Percentiles rank a stretch among this genome's conserved stretches.
These are phyloP conservation scores for Macrophya alboannulata DNA, from an alignment of 2,888 invertebrate genomes.

Conservation along the genomic window DNA sequence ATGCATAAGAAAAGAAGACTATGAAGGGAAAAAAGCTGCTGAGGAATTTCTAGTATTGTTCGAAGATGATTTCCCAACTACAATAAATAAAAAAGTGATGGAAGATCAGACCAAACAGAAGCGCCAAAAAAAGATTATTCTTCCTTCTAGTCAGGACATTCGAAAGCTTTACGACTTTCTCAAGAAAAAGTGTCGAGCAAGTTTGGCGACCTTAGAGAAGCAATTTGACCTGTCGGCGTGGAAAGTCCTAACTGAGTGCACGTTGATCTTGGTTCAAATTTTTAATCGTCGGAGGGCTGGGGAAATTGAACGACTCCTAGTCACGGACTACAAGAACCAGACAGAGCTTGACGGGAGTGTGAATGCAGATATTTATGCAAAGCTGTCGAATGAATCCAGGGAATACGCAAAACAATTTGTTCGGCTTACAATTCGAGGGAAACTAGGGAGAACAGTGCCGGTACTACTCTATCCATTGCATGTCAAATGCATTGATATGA, in stretches of 20 bases:
- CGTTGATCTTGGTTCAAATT: conserved; percentile 60
- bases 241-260: conserved; percentile 55
- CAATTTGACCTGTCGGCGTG: conserved; percentile 56
- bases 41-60: no score
- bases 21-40: no score
- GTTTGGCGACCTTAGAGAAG: neutral
- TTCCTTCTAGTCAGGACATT: no score
- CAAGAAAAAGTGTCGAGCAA: conserved; percentile 46
- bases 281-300: conserved; percentile 63
- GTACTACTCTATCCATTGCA: conserved; percentile 60
- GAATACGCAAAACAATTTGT: conserved; percentile 57
- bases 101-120: no score
- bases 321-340: conserved; percentile 58
- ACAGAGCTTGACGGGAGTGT: conserved; percentile 57
- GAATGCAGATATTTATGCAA: conserved; percentile 58
- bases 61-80: no score
- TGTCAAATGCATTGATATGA: conserved; percentile 55
- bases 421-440: conserved; percentile 61
- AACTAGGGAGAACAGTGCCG: conserved; percentile 62
- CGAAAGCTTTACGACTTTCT: conserved; percentile 55
- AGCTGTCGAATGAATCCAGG: conserved; percentile 56
- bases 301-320: conserved; percentile 61
- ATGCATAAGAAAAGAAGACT: no score
- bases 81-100: no score
- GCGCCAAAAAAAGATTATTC: no score